phyloP scores from a whole-genome alignment of 92 coral and sea anemone species.

The Chrysogorgia sp. region DNA sequence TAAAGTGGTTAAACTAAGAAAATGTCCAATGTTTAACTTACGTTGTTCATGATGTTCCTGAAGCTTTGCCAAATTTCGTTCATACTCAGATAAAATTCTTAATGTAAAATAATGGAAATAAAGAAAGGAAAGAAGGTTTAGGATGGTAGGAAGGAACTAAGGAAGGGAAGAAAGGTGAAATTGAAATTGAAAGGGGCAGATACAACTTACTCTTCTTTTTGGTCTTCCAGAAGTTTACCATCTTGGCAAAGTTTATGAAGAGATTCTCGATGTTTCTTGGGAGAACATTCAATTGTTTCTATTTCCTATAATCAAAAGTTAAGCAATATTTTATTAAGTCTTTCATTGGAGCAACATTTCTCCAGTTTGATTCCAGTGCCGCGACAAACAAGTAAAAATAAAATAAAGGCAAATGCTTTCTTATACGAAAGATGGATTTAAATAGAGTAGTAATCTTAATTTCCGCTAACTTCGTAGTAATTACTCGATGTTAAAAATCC shows the following conservation, averaged over 20 bases:
- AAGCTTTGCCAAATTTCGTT: slow-evolving; percentile 70
- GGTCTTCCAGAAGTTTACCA: slow-evolving; percentile 74
- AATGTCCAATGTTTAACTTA: slow-evolving; percentile 29
- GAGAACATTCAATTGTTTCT: slow-evolving; percentile 72
- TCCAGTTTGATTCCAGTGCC: no score
- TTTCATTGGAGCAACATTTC: no score
- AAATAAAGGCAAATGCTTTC: no score
- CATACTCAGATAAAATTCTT: slow-evolving; percentile 87
- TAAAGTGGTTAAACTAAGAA: neutral
- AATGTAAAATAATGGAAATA: neutral
- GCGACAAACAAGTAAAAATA: no score
- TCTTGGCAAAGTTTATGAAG: slow-evolving; percentile 64
- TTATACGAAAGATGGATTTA: no score
- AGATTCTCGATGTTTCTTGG: slow-evolving; percentile 68
- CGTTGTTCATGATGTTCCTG: slow-evolving; percentile 92
- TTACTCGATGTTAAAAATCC: no score
- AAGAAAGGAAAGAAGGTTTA: neutral
- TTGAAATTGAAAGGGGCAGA: neutral
- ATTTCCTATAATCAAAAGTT: slow-evolving; percentile 64
- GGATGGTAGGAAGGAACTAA: neutral
- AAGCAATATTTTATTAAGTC: neutral
- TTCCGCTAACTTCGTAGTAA: no score
- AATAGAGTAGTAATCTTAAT: no score
- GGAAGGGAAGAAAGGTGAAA: neutral
- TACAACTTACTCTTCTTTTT: slow-evolving; percentile 65